Conservation (phyloP, 2,797 vertebrate species). For the Monodelphis domestica region DNA sequence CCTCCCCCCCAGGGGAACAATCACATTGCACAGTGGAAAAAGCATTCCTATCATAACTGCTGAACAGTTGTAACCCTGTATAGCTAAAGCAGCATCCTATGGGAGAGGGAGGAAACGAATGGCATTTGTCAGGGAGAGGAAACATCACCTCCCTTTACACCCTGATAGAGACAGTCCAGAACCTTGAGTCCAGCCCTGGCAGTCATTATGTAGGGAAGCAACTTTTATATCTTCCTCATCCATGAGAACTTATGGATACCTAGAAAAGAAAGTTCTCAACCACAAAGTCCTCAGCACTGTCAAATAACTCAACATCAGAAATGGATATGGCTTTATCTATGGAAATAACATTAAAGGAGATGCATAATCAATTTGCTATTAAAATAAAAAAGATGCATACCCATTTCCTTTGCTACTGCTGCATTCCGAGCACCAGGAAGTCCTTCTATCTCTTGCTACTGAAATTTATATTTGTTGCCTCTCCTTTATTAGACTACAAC, state of each 20-base stretch:
- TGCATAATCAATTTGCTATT: background rate
- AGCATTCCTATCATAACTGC: background rate
- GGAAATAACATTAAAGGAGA: background rate
- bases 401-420: background rate
- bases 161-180: background rate
- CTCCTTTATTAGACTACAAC: background rate
- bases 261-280: background rate
- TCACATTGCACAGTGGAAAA: background rate
- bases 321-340: background rate
- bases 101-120: background rate
- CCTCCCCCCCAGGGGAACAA: background rate
- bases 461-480: background rate
- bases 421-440: background rate
- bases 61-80: background rate
- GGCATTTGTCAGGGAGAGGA: background rate
- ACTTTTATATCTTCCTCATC: background rate
- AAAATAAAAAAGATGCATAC: background rate
- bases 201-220: background rate
- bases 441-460: background rate
- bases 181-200: background rate
- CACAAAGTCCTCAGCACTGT: background rate
- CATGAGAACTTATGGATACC: background rate
- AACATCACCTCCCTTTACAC: background rate
- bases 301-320: background rate
- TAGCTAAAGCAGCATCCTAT: background rate